Evolutionary conservation across 2,113 vertebrate genomes (phyloP).

Genomic region (Colaptes auratus): DNA sequence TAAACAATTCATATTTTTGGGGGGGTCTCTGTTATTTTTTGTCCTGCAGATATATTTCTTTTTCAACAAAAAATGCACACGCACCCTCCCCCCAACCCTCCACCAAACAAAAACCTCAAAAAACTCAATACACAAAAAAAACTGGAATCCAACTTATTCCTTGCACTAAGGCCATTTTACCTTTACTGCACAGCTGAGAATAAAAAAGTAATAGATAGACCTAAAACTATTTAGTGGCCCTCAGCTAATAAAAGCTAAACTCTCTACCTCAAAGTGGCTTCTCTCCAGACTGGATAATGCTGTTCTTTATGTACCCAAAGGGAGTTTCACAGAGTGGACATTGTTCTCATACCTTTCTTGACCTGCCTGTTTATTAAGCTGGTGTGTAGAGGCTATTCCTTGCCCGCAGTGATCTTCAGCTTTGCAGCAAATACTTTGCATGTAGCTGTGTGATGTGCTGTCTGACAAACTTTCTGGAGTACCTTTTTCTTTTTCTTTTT

Average conservation of each 20-base stretch:
- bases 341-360: conserved; percentile 27
- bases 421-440: conserved; percentile 1
- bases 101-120: background rate
- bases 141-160: background rate
- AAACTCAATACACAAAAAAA: background rate
- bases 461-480: background rate
- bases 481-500: background rate
- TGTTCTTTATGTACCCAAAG: conserved; percentile 46
- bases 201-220: background rate
- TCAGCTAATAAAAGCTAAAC: background rate
- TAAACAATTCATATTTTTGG: background rate
- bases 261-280: background rate
- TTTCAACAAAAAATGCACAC: background rate
- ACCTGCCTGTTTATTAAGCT: conserved; percentile 43
- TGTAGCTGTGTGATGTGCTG: background rate
- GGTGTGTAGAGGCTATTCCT: background rate
- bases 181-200: background rate
- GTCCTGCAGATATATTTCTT: background rate
- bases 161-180: background rate
- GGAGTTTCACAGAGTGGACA: conserved; percentile 13
- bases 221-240: background rate
- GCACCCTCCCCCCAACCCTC: background rate
- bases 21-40: background rate
- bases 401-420: background rate
- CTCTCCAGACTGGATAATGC: background rate